Conservation (phyloP, 2,888 invertebrate species). For the Ormyrus pomaceus region DNA sequence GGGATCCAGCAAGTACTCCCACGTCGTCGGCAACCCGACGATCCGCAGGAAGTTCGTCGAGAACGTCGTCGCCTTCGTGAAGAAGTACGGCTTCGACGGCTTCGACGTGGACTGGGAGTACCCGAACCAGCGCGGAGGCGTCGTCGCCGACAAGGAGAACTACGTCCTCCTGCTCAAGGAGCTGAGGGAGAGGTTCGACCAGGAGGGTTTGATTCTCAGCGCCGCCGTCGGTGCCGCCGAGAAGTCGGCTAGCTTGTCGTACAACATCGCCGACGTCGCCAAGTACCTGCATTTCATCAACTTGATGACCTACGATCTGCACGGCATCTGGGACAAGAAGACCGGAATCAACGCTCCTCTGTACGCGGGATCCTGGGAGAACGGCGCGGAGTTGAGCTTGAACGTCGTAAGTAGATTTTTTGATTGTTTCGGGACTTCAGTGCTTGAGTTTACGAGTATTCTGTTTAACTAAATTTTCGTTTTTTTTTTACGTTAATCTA, state of each 20-base stretch:
- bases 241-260: slow-evolving; percentile 76
- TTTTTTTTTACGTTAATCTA: too few species aligned
- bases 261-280: slow-evolving; percentile 79
- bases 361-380: slow-evolving; percentile 69
- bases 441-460: too few species aligned
- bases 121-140: slow-evolving; percentile 79
- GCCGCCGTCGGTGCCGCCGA: slow-evolving; percentile 78
- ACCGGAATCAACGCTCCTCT: slow-evolving; percentile 84
- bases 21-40: slow-evolving; percentile 57
- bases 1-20: slow-evolving; percentile 79
- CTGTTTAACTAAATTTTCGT: too few species aligned
- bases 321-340: slow-evolving; percentile 80
- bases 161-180: slow-evolving; percentile 78
- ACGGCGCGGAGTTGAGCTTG: slow-evolving; percentile 28
- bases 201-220: slow-evolving; percentile 70
- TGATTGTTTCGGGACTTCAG: too few species aligned
- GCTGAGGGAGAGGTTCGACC: slow-evolving; percentile 77
- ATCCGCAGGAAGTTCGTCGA: slow-evolving; percentile 78
- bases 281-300: slow-evolving; percentile 82
- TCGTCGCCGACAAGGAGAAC: slow-evolving; percentile 76
- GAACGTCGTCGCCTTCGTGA: slow-evolving; percentile 78
- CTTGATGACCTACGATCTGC: slow-evolving; percentile 85
- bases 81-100: slow-evolving; percentile 81
- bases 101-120: slow-evolving; percentile 87
- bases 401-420: too few species aligned